A percentile compares a stretch with the other conserved stretches of the same genome.
Evolutionary conservation across 2,888 invertebrate species (phyloP).

Genomic region (Drosophila bunnanda): DNA sequence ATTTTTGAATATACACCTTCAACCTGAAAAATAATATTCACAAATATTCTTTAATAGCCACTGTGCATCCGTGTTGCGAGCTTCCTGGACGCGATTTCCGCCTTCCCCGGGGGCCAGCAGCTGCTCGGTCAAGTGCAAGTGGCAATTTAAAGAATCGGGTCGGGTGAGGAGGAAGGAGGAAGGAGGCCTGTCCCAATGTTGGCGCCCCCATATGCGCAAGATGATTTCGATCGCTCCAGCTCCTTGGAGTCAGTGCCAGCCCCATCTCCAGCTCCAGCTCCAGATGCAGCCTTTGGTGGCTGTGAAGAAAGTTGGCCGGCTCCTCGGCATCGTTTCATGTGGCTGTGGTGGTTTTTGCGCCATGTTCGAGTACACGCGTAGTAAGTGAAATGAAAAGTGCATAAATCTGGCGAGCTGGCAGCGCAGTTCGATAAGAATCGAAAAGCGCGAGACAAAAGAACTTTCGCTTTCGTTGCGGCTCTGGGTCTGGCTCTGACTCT

Average conservation of each 20-base stretch:
- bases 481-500: conserved; percentile 40
- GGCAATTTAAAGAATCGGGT: conserved; percentile 76
- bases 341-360: conserved; percentile 1
- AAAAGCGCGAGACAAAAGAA: conserved; percentile 70
- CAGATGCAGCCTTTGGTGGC: conserved; percentile 12
- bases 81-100: conserved; percentile 22
- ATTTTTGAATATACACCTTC: no score
- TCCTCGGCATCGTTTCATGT: conserved; percentile 66
- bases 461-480: conserved; percentile 74
- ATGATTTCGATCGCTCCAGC: conserved; percentile 43
- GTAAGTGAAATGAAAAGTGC: conserved; percentile 79
- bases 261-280: conserved; percentile 1
- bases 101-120: conserved; percentile 24
- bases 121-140: conserved; percentile 76
- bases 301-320: conserved; percentile 63
- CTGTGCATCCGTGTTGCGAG: conserved; percentile 8
- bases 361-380: conserved; percentile 29
- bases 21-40: neutral
- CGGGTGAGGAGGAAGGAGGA: neutral
- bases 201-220: conserved; percentile 72
- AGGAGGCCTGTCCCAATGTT: conserved; percentile 53
- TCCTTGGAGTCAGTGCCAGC: neutral
- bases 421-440: conserved; percentile 68
- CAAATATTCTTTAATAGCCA: conserved; percentile 3
- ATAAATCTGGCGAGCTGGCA: conserved; percentile 66